Base-by-base conservation (phyloP, 2,113 vertebrate genomes). In the Saguinus midas region DNA sequence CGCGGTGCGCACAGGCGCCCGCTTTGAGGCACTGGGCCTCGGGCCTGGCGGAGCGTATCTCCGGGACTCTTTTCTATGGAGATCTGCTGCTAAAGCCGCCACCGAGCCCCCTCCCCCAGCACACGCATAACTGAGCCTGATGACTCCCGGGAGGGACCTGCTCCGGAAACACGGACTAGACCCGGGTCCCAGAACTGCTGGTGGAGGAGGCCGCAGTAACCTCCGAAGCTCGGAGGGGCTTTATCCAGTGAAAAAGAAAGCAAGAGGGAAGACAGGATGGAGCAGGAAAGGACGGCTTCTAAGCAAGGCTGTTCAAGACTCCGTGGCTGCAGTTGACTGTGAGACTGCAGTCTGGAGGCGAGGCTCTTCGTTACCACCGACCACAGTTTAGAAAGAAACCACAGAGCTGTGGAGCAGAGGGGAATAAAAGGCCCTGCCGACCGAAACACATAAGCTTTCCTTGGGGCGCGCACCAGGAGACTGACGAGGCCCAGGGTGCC, bases 11-110 rank as follows among this genome's bases (percentile, higher is more conserved):
- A 2, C 8, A 1, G 29, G 37, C 81, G 16, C 57, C 57, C 6
- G 0, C 75, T 61, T 17, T 9, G 8, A 66, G 32, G 13, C 57
- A 17, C 50, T 1, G 27, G 20, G 5, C 35, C 57, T 6, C 3
- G 0, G 13, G 8, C 9, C 75, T 4, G 40, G 50, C 5, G 2
- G 70, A 25, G n/a, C 21, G 4, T 9, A 3, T 43, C 70, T 18
- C 58, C 2, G 3, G 17, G 32, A 5, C 72, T 5, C 70, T 21
- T 45, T 13, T 0, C 4, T 6, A 11, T 4, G 9, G 70, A 23
- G 25, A 40, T 14, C n/a, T 11, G 66, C 6, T 16, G 68, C 2
- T 4, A 10, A 68, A 27, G 37, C 29, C 35, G 6, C 58, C 29
- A 21, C 5, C 6, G 11, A 0, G 68, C 57, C 1, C 45, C 1